A percentile compares a stretch with the other conserved stretches of the same genome.
Evolutionary conservation across 2,888 invertebrate species (phyloP).

Genomic region (Cactoblastis cactorum): DNA sequence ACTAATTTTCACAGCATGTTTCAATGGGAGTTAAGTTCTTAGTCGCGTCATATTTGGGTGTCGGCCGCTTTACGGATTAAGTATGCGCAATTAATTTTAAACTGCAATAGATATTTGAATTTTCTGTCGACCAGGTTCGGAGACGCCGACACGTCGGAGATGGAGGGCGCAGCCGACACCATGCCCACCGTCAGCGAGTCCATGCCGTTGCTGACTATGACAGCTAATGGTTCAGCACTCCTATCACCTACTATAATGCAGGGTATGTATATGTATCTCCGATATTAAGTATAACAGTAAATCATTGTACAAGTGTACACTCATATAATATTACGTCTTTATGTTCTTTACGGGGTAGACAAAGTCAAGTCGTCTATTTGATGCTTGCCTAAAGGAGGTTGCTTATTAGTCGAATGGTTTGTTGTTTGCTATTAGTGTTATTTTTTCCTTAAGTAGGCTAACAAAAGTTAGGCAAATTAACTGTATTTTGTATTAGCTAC

Average conservation of each 20-base stretch:
- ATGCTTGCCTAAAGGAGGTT: no score
- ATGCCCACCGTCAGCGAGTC: constrained; percentile 68
- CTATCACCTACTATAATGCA: constrained; percentile 55
- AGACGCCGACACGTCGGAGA: constrained; percentile 71
- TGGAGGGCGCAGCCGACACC: constrained; percentile 65
- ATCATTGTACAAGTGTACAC: no score
- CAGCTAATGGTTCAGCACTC: constrained; percentile 61
- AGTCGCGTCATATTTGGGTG: constrained; percentile 1
- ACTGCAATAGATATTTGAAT: constrained; percentile 34
- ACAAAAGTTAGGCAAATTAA: no score
- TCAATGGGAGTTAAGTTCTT: neutral
- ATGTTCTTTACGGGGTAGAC: no score
- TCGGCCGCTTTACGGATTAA: neutral
- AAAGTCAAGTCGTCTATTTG: no score
- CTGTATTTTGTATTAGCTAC: no score
- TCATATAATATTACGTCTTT: no score
- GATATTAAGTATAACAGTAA: neutral
- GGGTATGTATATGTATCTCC: constrained; percentile 44
- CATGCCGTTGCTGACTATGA: constrained; percentile 60
- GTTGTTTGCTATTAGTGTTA: no score
- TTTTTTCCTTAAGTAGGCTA: no score
- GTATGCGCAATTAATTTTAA: constrained; percentile 23
- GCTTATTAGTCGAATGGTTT: no score
- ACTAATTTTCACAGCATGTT: neutral
- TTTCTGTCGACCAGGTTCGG: constrained; percentile 51